Conservation (phyloP, 2,797 vertebrate species). For the Hephaestus fuliginosus region DNA sequence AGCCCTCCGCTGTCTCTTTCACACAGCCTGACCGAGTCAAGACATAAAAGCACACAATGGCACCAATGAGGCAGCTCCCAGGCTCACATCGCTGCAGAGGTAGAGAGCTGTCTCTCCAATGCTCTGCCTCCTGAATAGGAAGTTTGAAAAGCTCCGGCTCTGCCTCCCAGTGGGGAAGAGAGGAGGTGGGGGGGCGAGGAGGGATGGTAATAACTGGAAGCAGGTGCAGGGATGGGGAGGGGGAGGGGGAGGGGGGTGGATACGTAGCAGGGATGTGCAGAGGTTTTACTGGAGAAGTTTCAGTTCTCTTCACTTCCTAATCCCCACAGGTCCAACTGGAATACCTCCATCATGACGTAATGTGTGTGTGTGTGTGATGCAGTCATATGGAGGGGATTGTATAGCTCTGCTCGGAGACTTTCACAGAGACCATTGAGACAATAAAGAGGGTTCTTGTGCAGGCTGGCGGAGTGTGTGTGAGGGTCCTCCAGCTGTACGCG, state of each 20-base stretch:
- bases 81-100: constrained; percentile 40
- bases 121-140: constrained; percentile 70
- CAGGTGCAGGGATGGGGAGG: constrained; percentile 85
- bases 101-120: constrained; percentile 47
- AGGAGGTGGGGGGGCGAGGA: not conserved
- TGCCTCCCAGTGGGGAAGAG: constrained; percentile 72
- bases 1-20: constrained; percentile 49
- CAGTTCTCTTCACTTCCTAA: constrained; percentile 78
- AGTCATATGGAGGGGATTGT: constrained; percentile 81
- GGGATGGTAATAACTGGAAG: constrained; percentile 85
- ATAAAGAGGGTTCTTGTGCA: constrained; percentile 33
- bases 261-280: constrained; percentile 69
- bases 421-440: constrained; percentile 34
- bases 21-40: constrained; percentile 58
- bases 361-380: constrained; percentile 49
- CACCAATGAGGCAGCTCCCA: constrained; percentile 57
- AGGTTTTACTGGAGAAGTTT: constrained; percentile 77
- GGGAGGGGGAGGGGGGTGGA: constrained; percentile 80
- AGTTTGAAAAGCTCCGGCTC: constrained; percentile 74
- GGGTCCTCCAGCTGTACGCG: constrained; percentile 34
- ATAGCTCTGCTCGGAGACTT: constrained; percentile 56
- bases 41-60: constrained; percentile 67
- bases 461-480: constrained; percentile 27
- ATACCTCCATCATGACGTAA: constrained; percentile 86
- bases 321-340: constrained; percentile 81